Conservation (phyloP, 2,113 vertebrate genomes). For the Chinchilla lanigera region DNA sequence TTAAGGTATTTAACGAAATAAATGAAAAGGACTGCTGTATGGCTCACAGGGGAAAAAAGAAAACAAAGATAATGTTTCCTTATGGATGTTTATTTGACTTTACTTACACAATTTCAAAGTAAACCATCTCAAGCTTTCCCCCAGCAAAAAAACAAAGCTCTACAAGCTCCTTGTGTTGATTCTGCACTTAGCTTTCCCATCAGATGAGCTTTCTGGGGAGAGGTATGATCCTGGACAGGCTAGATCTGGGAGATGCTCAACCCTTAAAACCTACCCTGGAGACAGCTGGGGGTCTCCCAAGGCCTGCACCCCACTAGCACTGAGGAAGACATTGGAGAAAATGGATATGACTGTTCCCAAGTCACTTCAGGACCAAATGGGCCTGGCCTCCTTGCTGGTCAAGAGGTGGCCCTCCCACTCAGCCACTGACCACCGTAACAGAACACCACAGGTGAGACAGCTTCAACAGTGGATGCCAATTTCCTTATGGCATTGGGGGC, state of each 20-base stretch:
- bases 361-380: not conserved
- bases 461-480: not conserved
- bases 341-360: too few species aligned
- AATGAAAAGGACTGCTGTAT: not conserved
- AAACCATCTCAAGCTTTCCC: not conserved
- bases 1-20: not conserved
- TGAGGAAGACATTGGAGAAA: not conserved
- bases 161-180: not conserved
- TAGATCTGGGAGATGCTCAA: not conserved
- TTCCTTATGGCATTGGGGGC: not conserved
- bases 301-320: not conserved
- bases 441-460: not conserved
- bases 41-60: not conserved
- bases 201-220: not conserved
- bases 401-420: not conserved
- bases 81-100: not conserved
- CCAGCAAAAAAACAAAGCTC: not conserved
- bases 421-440: not conserved
- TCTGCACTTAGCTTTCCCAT: not conserved
- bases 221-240: not conserved
- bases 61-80: not conserved
- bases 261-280: not conserved
- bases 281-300: not conserved
- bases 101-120: not conserved
- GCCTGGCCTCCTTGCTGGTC: not conserved